A percentile compares a stretch with the other conserved stretches of the same genome.
phyloP scores from a whole-genome alignment of 1,140 invertebrate species.

The Saccostrea glomerata region DNA sequence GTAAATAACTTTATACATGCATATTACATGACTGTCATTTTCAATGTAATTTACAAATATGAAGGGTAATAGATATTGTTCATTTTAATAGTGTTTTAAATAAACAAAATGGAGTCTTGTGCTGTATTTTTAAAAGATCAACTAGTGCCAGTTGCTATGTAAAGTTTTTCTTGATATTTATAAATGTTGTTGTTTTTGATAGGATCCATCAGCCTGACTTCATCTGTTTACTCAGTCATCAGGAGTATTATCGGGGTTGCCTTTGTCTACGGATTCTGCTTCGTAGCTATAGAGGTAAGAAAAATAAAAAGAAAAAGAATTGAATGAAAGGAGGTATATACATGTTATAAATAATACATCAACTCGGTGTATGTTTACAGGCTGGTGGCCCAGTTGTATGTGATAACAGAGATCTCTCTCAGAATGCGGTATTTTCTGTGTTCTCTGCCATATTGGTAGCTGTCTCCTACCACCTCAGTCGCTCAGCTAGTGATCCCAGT shows the following conservation, averaged over 20 bases:
- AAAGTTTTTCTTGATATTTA: too few species aligned
- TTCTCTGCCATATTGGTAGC: slow-evolving; percentile 94
- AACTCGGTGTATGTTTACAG: neutral
- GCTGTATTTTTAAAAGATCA: too few species aligned
- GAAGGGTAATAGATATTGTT: neutral
- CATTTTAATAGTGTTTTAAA: neutral
- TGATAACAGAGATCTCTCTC: slow-evolving; percentile 82
- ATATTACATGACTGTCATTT: neutral
- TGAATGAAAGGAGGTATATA: too few species aligned
- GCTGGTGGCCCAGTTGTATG: slow-evolving; percentile 54
- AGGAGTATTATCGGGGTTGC: slow-evolving; percentile 89
- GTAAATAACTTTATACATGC: slow-evolving; percentile 65
- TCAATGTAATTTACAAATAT: neutral
- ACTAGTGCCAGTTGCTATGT: too few species aligned
- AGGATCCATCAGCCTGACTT: slow-evolving; percentile 92
- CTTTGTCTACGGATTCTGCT: slow-evolving; percentile 93
- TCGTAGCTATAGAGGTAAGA: slow-evolving; percentile 82
- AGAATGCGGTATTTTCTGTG: slow-evolving; percentile 96
- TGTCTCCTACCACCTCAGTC: slow-evolving; percentile 94
- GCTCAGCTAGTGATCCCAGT: slow-evolving; percentile 93
- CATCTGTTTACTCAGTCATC: slow-evolving; percentile 90
- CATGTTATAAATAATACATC: too few species aligned
- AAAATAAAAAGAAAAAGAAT: neutral
- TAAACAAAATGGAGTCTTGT: neutral
- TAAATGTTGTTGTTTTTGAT: slow-evolving; percentile 49